Percentiles rank a stretch among this genome's conserved stretches.
Evolutionary conservation across 2,113 vertebrate species (phyloP).

Genomic region (Datnioides undecimradiatus): DNA sequence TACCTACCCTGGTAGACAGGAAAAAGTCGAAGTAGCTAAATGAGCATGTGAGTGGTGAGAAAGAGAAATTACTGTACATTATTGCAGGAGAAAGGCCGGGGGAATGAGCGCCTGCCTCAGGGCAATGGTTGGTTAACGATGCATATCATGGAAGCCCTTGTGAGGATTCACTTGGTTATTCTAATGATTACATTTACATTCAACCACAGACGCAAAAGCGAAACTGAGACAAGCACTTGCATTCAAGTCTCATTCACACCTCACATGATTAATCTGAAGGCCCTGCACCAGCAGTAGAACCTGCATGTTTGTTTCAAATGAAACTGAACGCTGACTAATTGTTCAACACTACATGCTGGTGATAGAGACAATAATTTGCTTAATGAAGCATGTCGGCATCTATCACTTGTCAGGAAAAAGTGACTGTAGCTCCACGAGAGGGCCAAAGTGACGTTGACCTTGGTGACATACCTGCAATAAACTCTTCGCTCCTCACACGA

Average conservation of each 20-base stretch:
- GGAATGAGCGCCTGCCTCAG: conserved; percentile 60
- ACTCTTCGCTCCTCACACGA: conserved; percentile 47
- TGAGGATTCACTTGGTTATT: conserved; percentile 73
- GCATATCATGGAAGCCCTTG: conserved; percentile 65
- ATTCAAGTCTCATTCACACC: conserved; percentile 50
- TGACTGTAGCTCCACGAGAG: conserved; percentile 19
- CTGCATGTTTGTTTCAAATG: background rate
- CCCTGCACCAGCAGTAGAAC: background rate
- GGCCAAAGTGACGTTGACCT: conserved; percentile 55
- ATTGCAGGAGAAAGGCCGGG: conserved; percentile 63
- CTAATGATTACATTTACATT: conserved; percentile 70
- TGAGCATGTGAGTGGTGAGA: conserved; percentile 68
- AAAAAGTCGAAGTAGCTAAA: conserved; percentile 68
- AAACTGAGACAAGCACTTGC: conserved; percentile 44
- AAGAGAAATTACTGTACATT: conserved; percentile 77
- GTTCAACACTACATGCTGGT: background rate
- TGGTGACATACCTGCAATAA: conserved; percentile 57
- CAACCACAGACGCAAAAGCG: conserved; percentile 42
- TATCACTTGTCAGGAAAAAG: conserved; percentile 41
- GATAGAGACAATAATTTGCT: conserved; percentile 30
- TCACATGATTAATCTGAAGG: conserved; percentile 29
- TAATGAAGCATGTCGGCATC: conserved; percentile 41
- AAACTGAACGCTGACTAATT: conserved; percentile 56
- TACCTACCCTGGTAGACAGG: conserved; percentile 59
- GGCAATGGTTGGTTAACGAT: conserved; percentile 74